Base-by-base conservation (phyloP, 2,113 vertebrate genomes). In the Dromaius novaehollandiae region DNA sequence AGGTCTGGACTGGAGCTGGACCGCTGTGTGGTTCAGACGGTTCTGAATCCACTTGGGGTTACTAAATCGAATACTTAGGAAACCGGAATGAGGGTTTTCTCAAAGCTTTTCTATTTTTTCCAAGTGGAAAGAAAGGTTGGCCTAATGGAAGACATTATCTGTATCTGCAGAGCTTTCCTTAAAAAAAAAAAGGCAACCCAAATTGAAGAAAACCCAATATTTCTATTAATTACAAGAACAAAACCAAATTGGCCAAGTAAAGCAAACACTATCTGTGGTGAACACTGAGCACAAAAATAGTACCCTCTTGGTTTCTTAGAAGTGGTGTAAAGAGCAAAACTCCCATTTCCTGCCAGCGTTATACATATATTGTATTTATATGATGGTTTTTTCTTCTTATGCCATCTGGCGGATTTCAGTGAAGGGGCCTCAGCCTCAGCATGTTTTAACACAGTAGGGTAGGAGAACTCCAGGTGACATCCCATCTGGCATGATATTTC, bases 231-330 rank as follows among this genome's bases (percentile, higher is more conserved):
- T 8, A 12, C 42, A 83, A 87, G 66, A 76, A 19, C 50, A 84
- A 55, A 79, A 24, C 13, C 36, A 25, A 65, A 73, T 30, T 18
- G 64, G 44, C 36, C 36, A 38, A 38, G 50, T 15, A 42, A 34
- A 42, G 44, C 0, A 2, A 77, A n/a, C 12, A 7, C 8, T 63
- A 0, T 5, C 55, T 48, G 42, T 61, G 19, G 64, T 9, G 71
- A 56, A 32, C 34, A 9, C 8, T 0, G 2, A 42, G 63, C 78
- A 51, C 1, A 4, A 9, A 5, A 21, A 1, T 2, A 7, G 40
- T 10, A 34, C 25, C 60, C 20, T 64, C 56, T 71, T 58, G 40
- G 15, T 26, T 42, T 38, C 50, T 36, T 38, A 2, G 9, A 13
- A 32, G 30, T 5, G 64, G 7, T 20, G 2, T 11, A 18, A 64